phyloP scores from a whole-genome alignment of 2,888 invertebrate species.

The Stegophylla sp. region DNA sequence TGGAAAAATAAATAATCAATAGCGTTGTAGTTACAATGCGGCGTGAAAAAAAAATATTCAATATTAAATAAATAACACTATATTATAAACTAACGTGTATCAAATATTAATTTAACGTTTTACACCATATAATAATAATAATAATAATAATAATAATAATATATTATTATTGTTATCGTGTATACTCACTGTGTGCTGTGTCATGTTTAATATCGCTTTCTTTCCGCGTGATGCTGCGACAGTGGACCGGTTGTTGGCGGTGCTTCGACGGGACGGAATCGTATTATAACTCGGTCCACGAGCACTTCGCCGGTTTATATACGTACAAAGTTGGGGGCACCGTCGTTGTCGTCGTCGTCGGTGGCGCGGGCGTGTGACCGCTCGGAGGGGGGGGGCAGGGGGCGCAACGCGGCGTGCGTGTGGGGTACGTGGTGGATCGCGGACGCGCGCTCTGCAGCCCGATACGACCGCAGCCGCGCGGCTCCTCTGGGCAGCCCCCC shows the following conservation, averaged over 20 bases:
- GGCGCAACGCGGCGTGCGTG: conserved; percentile 9
- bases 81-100: no score
- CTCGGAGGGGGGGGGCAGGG: neutral
- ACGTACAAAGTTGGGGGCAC: conserved; percentile 20
- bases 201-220: conserved; percentile 4
- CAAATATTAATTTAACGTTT: no score
- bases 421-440: neutral
- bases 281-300: conserved; percentile 9
- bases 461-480: neutral
- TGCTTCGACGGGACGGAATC: conserved; percentile 18
- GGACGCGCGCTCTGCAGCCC: neutral
- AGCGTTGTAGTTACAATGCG: no score
- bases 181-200: conserved; percentile 44
- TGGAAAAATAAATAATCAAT: no score
- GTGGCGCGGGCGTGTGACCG: neutral
- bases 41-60: no score
- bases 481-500: neutral
- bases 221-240: no score
- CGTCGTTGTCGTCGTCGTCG: neutral
- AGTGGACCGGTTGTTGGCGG: conserved; percentile 30
- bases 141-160: neutral
- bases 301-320: conserved; percentile 47
- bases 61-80: no score
- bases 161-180: neutral
- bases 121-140: no score